These are phyloP conservation scores for Masnerella sp. DNA, from an alignment of 2,888 invertebrate genomes.

Conservation along the genomic window DNA sequence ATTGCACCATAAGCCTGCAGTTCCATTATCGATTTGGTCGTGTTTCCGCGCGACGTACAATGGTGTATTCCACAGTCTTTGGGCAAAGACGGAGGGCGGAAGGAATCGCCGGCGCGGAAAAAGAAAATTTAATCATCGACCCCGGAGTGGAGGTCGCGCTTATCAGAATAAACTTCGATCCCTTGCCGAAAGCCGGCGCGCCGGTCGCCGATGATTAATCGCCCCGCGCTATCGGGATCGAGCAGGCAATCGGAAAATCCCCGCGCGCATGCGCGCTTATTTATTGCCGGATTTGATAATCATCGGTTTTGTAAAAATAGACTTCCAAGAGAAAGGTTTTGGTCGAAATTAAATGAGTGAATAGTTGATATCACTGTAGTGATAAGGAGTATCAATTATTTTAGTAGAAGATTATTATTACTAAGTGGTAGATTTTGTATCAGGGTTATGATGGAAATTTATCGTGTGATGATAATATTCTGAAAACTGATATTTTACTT, in stretches of 20 bases:
- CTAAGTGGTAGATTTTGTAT: too few species aligned
- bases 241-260: slow-evolving; percentile 48
- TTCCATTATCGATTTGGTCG: slow-evolving; percentile 60
- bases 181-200: slow-evolving; percentile 50
- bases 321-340: too few species aligned
- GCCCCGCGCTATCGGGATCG: slow-evolving; percentile 51
- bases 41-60: slow-evolving; percentile 55
- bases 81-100: slow-evolving; percentile 37
- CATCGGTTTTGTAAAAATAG: neutral
- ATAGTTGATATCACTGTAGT: too few species aligned
- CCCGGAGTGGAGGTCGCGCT: slow-evolving; percentile 62
- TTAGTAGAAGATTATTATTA: too few species aligned
- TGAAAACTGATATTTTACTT: too few species aligned
- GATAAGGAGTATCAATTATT: neutral
- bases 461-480: too few species aligned
- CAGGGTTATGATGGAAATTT: too few species aligned
- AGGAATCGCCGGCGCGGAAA: slow-evolving; percentile 65
- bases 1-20: slow-evolving; percentile 59
- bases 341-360: too few species aligned
- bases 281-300: slow-evolving; percentile 3
- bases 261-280: slow-evolving; percentile 10
- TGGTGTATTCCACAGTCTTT: slow-evolving; percentile 50
- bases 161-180: slow-evolving; percentile 69
- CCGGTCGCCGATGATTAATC: slow-evolving; percentile 62
- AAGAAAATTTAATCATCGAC: slow-evolving; percentile 69